These are phyloP conservation scores for Tetragnatha versicolor DNA, from an alignment of 1,140 invertebrate genomes.

Conservation along the genomic window DNA sequence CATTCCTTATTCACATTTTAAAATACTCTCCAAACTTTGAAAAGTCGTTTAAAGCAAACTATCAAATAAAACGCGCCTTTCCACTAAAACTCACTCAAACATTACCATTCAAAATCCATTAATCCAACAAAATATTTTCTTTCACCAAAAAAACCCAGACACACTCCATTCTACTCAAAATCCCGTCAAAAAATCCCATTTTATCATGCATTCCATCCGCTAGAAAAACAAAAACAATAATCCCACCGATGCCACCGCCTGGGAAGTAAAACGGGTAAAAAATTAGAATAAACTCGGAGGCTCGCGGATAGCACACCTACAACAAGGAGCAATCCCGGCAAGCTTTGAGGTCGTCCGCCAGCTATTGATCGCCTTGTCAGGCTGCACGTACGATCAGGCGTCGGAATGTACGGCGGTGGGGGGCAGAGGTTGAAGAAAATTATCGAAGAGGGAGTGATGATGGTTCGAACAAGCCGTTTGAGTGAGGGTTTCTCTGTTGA, in stretches of 20 bases:
- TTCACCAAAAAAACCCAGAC: too few species aligned
- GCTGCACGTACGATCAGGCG: conserved; percentile 2
- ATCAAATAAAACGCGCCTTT: too few species aligned
- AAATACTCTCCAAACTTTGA: too few species aligned
- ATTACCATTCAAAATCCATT: too few species aligned
- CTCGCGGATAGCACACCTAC: background rate
- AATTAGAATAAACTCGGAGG: background rate
- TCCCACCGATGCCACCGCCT: background rate
- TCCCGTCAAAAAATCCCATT: too few species aligned
- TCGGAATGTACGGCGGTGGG: background rate
- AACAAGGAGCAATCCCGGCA: conserved; percentile 9
- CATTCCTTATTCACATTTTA: too few species aligned
- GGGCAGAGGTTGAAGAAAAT: conserved; percentile 24
- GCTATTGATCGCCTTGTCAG: conserved; percentile 29
- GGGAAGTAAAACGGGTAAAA: background rate
- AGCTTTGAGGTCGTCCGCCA: conserved; percentile 9
- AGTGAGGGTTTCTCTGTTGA: too few species aligned
- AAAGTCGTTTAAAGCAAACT: too few species aligned
- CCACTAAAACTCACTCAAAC: too few species aligned
- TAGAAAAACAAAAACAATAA: too few species aligned
- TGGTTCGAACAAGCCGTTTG: conserved; percentile 32
- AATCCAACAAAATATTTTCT: too few species aligned
- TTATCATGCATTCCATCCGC: background rate
- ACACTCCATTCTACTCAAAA: too few species aligned
- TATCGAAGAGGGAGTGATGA: conserved; percentile 1